phyloP scores from a whole-genome alignment of 2,888 invertebrate genomes.

The Cancer borealis region DNA sequence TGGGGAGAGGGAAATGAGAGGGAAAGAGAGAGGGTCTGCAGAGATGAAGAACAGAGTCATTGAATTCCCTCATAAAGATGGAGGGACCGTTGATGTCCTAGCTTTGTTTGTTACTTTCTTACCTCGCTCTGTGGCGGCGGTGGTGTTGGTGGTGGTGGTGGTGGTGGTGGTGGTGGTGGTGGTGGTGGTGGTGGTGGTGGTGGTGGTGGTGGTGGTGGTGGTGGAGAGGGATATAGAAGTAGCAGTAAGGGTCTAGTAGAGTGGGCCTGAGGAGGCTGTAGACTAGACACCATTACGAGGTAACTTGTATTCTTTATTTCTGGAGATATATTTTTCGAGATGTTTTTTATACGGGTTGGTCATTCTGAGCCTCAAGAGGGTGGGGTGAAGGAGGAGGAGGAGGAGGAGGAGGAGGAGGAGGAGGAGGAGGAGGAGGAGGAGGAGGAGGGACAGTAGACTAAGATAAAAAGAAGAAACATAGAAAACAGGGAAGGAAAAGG shows the following conservation, averaged over 20 bases:
- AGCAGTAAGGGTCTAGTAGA: neutral
- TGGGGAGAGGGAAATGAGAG: neutral
- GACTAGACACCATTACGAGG: neutral
- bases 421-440: neutral
- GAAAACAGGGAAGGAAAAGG: neutral
- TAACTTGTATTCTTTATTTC: constrained; percentile 16
- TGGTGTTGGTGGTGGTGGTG: neutral
- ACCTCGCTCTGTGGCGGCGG: neutral
- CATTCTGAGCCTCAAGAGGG: neutral
- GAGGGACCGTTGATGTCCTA: neutral
- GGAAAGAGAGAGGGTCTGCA: neutral
- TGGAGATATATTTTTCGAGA: neutral
- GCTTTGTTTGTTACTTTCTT: constrained; percentile 5
- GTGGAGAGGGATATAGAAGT: neutral
- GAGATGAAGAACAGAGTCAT: neutral
- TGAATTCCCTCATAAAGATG: neutral
- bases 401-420: neutral
- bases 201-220: neutral
- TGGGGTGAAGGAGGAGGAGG: too few species aligned
- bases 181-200: neutral
- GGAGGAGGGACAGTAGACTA: neutral
- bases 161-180: neutral
- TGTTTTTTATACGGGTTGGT: neutral
- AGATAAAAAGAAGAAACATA: neutral
- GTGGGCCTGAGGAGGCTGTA: neutral